Base-by-base conservation (phyloP, 2,888 invertebrate species). In the Temnothorax unifasciatus region DNA sequence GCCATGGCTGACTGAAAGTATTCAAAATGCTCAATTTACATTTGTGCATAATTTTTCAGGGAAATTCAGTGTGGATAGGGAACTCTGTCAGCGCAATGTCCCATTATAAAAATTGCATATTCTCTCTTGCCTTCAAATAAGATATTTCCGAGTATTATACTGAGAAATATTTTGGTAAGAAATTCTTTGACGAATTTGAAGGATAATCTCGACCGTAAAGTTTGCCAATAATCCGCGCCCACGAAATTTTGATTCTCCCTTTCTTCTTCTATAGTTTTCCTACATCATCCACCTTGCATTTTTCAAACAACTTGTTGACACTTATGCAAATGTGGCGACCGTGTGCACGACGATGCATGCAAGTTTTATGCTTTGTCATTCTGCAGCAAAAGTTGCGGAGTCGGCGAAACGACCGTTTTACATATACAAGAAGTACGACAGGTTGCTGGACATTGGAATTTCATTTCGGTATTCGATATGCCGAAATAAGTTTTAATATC, bases 261-360 rank as follows among this genome's bases (percentile, higher is more conserved):
- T 52, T 41, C 25, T 38, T 34, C 9, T 54, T 38, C 9, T 61
- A 8, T 73, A 66, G 79, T 83, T 87, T 71, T 52, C 68, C 59
- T 52, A 76, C 68, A 81, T 86, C 87, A 84, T 64, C 50, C 57
- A 38, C 50, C 61, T 50, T 82, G 81, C 79, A 90, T 91, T 89
- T 91, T 89, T 91, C 90, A 85, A 63, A 52, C 86, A 82, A 91
- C 88, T 91, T 90, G 91, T 90, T 91, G 91, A 90, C 91, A 82
- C 85, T 86, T 86, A 76, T 75, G 86, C 77, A 54, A 69, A 81
- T 74, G 61, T 50, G 29, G 68, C 25, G 21, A 34, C 57, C 59
- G 75, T 61, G 52, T 73, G 52, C 63, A 47, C 54, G 44, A 74
- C 82, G 81, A 87, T 73, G 85, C 87, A 84, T 84, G 81, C 86